phyloP scores from a whole-genome alignment of 2,797 vertebrate genomes.

The Smutsia gigantea region DNA sequence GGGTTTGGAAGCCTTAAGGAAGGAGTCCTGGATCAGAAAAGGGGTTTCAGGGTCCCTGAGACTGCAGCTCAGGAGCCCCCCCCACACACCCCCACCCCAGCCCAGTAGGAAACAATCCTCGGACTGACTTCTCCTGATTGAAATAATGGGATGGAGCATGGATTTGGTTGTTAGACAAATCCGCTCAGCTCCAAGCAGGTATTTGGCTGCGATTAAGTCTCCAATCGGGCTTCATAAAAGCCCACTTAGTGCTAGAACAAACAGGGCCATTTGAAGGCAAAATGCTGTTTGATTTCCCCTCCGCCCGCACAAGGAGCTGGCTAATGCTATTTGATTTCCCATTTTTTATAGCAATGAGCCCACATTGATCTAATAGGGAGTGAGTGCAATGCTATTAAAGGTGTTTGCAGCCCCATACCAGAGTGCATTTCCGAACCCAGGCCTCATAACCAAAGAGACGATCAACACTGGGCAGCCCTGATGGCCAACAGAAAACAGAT shows the following conservation, averaged over 20 bases:
- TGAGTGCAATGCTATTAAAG: constrained; percentile 98
- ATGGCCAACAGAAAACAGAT: constrained; percentile 98
- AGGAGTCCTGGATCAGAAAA: constrained; percentile 9
- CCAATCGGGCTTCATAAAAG: constrained; percentile 96
- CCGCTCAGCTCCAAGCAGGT: constrained; percentile 91
- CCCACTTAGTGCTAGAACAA: constrained; percentile 97
- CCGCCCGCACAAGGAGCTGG: constrained; percentile 86
- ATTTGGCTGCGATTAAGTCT: constrained; percentile 96
- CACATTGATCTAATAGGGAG: constrained; percentile 98
- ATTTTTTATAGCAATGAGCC: constrained; percentile 99
- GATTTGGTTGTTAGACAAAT: constrained; percentile 85
- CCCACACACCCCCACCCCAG: neutral
- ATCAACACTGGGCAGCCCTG: constrained; percentile 92
- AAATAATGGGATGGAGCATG: constrained; percentile 79
- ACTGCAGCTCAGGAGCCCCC: constrained; percentile 6
- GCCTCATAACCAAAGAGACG: constrained; percentile 98
- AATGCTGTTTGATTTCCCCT: constrained; percentile 96
- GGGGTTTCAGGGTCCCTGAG: neutral
- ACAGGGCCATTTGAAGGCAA: constrained; percentile 93
- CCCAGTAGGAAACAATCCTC: constrained; percentile 67
- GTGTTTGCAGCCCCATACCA: constrained; percentile 93
- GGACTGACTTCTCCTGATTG: constrained; percentile 66
- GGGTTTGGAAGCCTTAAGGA: neutral
- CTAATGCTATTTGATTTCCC: constrained; percentile 99
- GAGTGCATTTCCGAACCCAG: constrained; percentile 95